A percentile compares a stretch with the other conserved stretches of the same genome.
Conservation (phyloP, 2,113 vertebrate genomes). For the Nipponia nippon region DNA sequence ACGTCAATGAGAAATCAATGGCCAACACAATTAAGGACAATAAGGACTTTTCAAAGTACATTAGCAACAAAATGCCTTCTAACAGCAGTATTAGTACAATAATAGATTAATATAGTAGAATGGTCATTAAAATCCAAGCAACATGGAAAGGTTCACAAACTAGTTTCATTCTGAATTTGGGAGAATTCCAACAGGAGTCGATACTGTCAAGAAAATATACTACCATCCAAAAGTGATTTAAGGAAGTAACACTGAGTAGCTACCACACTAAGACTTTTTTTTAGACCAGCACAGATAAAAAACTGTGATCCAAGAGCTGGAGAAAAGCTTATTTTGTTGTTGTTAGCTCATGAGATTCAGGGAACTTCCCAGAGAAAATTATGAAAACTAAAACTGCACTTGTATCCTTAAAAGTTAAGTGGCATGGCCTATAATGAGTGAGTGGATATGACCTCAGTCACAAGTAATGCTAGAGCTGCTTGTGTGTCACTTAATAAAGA, state of each 20-base stretch:
- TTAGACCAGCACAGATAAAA: background rate
- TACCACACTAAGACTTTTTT: background rate
- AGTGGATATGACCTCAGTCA: background rate
- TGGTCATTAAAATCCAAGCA: background rate
- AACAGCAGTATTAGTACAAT: constrained; percentile 26
- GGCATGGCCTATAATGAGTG: background rate
- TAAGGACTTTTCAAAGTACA: constrained; percentile 51
- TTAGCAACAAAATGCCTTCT: constrained; percentile 41
- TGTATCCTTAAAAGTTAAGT: background rate
- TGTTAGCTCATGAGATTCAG: background rate
- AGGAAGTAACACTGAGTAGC: background rate
- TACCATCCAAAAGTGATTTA: background rate
- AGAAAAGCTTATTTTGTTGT: background rate
- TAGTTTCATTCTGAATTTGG: background rate
- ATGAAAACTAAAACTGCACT: background rate
- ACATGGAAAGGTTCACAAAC: background rate
- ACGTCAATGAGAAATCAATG: constrained; percentile 48
- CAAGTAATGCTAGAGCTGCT: background rate
- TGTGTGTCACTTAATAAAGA: background rate
- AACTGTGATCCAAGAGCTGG: background rate
- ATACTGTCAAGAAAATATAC: constrained; percentile 6
- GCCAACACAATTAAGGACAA: constrained; percentile 49
- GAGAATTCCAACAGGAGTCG: background rate
- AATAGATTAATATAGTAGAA: constrained; percentile 15
- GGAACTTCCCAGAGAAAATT: background rate